phyloP scores from a whole-genome alignment of 2,797 vertebrate genomes.

The Schizothorax lantsangensis region DNA sequence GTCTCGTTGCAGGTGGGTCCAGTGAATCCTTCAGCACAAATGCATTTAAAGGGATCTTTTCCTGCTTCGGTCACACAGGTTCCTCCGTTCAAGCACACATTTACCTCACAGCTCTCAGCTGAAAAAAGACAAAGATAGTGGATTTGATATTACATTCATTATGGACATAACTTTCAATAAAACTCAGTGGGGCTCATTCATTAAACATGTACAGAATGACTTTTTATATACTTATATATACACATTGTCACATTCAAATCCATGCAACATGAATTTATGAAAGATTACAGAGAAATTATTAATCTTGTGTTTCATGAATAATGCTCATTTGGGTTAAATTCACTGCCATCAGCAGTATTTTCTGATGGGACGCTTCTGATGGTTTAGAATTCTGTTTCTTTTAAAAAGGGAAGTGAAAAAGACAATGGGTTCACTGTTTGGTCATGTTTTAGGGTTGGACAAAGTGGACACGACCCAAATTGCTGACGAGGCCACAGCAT shows the following conservation, averaged over 20 bases:
- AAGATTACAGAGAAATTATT: not conserved
- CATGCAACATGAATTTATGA: not conserved
- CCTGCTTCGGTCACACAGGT: conserved; percentile 84
- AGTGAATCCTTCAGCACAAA: conserved; percentile 88
- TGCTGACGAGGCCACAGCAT: conserved; percentile 71
- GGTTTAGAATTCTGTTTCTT: conserved; percentile 11
- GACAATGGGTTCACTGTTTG: conserved; percentile 38
- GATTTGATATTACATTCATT: not conserved
- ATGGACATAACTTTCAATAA: not conserved
- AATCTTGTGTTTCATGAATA: not conserved
- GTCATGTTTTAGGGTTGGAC: conserved; percentile 35
- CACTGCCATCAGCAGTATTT: not conserved
- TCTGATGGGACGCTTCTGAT: not conserved
- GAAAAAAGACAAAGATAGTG: conserved; percentile 44
- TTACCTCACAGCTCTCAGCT: conserved; percentile 89
- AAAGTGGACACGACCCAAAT: conserved; percentile 19
- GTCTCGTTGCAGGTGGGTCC: conserved; percentile 90
- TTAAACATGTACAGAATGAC: not conserved
- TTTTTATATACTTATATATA: not conserved
- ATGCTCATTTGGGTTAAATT: not conserved
- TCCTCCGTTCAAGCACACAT: conserved; percentile 88
- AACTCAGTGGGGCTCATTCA: not conserved
- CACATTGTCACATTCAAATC: not conserved
- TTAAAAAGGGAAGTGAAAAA: conserved; percentile 51
- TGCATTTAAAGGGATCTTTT: conserved; percentile 83